These are phyloP conservation scores for Drosophila pegasa DNA, from an alignment of 2,888 invertebrate species.

Conservation along the genomic window DNA sequence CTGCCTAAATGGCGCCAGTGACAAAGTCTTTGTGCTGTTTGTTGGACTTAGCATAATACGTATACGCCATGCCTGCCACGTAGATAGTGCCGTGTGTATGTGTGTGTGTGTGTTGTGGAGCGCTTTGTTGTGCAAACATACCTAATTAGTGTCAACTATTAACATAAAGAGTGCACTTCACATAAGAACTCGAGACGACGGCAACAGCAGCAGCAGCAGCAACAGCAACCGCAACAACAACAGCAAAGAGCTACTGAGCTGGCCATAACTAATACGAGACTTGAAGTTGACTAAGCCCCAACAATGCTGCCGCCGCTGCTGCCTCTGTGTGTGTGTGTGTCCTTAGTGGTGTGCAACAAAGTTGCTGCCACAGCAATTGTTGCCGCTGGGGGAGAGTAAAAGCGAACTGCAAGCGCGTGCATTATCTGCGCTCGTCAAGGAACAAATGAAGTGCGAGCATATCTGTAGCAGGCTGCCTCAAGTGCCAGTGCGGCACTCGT, in stretches of 20 bases:
- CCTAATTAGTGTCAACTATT: conserved; percentile 80
- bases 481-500: conserved; percentile 63
- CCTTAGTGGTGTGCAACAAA: conserved; percentile 62
- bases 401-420: conserved; percentile 53
- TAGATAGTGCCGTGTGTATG: conserved; percentile 16
- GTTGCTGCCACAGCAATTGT: conserved; percentile 39
- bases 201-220: conserved; percentile 40
- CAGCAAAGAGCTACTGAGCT: conserved; percentile 49
- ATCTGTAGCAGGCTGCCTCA: conserved; percentile 37
- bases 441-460: conserved; percentile 62
- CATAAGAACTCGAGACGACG: conserved; percentile 77
- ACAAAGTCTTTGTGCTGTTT: conserved; percentile 67
- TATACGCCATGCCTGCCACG: conserved; percentile 37
- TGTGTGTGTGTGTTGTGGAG: conserved; percentile 13
- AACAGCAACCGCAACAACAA: conserved; percentile 27
- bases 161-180: conserved; percentile 79
- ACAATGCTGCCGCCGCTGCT: conserved; percentile 54
- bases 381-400: conserved; percentile 28
- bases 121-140: conserved; percentile 79
- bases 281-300: conserved; percentile 66
- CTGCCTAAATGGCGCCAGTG: conserved; percentile 53
- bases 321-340: background rate
- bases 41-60: conserved; percentile 58
- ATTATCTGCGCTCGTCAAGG: conserved; percentile 67
- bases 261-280: conserved; percentile 73